A percentile compares a stretch with the other conserved stretches of the same genome.
Evolutionary conservation across 2,888 invertebrate genomes (phyloP).

Genomic region (Cataglyphis cursor): DNA sequence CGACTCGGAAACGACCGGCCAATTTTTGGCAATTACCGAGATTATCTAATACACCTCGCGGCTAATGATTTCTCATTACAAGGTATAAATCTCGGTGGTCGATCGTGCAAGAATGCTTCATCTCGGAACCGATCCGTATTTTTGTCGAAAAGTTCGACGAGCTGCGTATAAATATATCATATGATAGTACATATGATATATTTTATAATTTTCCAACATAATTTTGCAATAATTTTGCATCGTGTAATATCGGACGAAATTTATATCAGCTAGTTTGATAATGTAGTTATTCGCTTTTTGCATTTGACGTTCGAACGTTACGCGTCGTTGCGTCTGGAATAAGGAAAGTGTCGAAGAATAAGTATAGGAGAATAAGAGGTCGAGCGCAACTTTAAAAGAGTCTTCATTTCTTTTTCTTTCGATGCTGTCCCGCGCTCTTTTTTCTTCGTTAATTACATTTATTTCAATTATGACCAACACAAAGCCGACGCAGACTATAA

Average conservation of each 20-base stretch:
- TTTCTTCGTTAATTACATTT: conserved; percentile 76
- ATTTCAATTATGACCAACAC: conserved; percentile 77
- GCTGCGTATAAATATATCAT: conserved; percentile 10
- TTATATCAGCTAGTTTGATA: neutral
- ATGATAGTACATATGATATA: neutral
- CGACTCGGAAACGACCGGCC: conserved; percentile 74
- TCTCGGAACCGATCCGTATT: conserved; percentile 72
- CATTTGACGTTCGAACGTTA: neutral
- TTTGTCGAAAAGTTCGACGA: conserved; percentile 20
- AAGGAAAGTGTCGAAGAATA: neutral
- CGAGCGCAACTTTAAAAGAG: conserved; percentile 53
- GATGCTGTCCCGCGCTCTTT: conserved; percentile 50
- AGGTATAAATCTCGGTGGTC: conserved; percentile 85
- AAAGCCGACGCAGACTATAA: conserved; percentile 75
- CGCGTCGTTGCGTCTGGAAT: neutral
- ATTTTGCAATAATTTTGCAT: neutral
- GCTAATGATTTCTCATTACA: conserved; percentile 87
- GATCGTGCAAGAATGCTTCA: conserved; percentile 65
- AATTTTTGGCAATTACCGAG: conserved; percentile 86
- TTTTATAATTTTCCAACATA: neutral
- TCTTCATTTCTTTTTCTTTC: conserved; percentile 43
- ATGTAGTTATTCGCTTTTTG: neutral
- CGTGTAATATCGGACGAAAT: neutral
- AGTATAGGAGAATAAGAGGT: conserved; percentile 17
- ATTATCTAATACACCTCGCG: conserved; percentile 86